Percentiles rank a stretch among this genome's conserved stretches.
phyloP scores from a whole-genome alignment of 1,140 invertebrate species.

The Drosophila micromelanica region DNA sequence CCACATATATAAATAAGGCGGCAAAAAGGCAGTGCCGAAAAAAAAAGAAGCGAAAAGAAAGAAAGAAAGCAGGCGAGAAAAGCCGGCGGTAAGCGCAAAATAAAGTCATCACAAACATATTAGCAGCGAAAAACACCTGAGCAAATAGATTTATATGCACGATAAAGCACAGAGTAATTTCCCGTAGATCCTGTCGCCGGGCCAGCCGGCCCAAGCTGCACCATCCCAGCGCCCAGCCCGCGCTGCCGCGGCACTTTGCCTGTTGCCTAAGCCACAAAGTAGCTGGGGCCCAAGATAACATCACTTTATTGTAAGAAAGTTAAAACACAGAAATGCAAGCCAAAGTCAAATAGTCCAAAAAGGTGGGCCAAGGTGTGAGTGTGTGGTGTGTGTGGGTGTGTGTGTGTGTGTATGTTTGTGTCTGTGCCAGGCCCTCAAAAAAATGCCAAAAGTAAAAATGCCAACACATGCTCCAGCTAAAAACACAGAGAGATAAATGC shows the following conservation, averaged over 20 bases:
- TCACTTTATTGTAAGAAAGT: conserved; percentile 83
- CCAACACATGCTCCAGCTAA: conserved; percentile 20
- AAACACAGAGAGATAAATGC: background rate
- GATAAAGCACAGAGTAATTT: conserved; percentile 83
- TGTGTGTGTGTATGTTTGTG: background rate
- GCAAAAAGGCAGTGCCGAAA: conserved; percentile 43
- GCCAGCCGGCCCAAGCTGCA: conserved; percentile 9
- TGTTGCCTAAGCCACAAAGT: conserved; percentile 82
- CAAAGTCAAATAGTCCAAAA: conserved; percentile 55
- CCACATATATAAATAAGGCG: conserved; percentile 68
- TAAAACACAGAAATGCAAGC: conserved; percentile 82
- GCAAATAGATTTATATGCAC: conserved; percentile 83
- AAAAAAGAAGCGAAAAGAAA: conserved; percentile 12
- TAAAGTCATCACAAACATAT: conserved; percentile 83
- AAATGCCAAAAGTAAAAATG: conserved; percentile 43
- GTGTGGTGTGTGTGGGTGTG: conserved; percentile 4
- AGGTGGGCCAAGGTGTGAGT: conserved; percentile 18
- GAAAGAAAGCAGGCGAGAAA: conserved; percentile 47
- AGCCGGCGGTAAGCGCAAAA: conserved; percentile 79
- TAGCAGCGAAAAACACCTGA: conserved; percentile 83
- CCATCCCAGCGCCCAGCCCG: conserved; percentile 3
- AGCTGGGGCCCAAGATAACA: conserved; percentile 77
- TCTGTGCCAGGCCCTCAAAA: conserved; percentile 30
- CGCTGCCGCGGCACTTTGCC: conserved; percentile 29
- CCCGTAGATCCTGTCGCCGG: conserved; percentile 79